phyloP scores from a whole-genome alignment of 53 echinoderm and acorn worm species.

The Luidia sarsii region DNA sequence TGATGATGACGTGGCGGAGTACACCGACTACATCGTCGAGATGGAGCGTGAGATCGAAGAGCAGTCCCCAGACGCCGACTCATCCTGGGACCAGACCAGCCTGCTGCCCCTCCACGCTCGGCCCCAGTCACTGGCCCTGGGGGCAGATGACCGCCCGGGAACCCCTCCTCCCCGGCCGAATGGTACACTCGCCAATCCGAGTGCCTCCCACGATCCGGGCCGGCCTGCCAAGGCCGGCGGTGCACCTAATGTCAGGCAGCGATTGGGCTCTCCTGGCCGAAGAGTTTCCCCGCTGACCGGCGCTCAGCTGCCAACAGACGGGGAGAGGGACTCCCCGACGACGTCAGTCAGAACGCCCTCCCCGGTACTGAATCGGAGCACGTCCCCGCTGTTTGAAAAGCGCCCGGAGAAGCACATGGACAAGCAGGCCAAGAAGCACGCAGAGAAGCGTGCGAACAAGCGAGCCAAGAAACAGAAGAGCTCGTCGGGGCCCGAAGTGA shows the following conservation, averaged over 20 bases:
- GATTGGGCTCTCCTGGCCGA: neutral
- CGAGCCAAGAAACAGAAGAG: slow-evolving; percentile 40
- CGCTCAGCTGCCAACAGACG: neutral
- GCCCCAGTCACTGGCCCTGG: neutral
- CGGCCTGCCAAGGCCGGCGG: neutral
- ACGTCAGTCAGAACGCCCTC: slow-evolving; percentile 7
- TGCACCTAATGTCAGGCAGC: no score
- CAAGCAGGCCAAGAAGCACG: no score
- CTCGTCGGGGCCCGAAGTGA: neutral
- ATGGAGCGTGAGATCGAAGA: slow-evolving; percentile 68
- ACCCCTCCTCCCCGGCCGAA: slow-evolving; percentile 18
- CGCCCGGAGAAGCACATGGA: slow-evolving; percentile 15
- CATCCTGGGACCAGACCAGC: neutral
- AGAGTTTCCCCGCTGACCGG: neutral
- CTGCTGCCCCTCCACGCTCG: neutral
- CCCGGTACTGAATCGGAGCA: slow-evolving; percentile 21
- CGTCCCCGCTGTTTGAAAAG: slow-evolving; percentile 30
- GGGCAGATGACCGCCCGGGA: neutral
- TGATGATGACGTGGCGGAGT: slow-evolving; percentile 68
- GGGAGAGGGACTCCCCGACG: slow-evolving; percentile 18
- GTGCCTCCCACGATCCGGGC: neutral
- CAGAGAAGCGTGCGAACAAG: no score
- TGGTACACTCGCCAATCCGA: slow-evolving; percentile 12
- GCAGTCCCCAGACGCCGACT: slow-evolving; percentile 22
- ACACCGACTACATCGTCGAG: slow-evolving; percentile 68